Conservation (phyloP, 2,113 vertebrate species). For the Rousettus leschenaultii region DNA sequence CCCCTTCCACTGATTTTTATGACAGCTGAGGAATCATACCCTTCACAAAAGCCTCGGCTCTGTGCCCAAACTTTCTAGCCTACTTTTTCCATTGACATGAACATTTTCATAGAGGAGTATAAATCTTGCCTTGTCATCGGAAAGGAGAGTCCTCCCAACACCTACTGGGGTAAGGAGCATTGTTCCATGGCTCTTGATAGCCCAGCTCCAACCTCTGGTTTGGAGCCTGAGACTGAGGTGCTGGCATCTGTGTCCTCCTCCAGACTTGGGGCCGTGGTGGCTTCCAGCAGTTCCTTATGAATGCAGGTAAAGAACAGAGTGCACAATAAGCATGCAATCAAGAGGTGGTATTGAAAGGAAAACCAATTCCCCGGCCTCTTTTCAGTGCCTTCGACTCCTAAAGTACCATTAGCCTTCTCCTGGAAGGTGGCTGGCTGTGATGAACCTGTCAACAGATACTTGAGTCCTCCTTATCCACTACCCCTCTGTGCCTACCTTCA, state of each 20-base stretch:
- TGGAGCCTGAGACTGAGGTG: background rate
- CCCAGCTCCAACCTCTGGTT: background rate
- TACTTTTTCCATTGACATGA: background rate
- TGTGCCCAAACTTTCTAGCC: background rate
- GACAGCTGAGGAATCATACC: constrained; percentile 58
- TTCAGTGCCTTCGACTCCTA: background rate
- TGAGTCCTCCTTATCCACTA: background rate
- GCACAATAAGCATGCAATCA: fast-evolving
- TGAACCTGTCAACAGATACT: background rate
- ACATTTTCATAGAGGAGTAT: background rate
- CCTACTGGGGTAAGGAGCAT: background rate
- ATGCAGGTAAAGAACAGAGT: fast-evolving
- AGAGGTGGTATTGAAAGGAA: background rate
- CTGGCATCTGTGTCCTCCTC: background rate
- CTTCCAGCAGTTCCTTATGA: background rate
- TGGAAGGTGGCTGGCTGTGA: background rate
- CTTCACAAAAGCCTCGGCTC: constrained; percentile 6
- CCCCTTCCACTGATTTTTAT: constrained; percentile 19
- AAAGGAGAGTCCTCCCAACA: background rate
- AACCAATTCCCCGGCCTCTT: background rate
- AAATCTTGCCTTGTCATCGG: background rate
- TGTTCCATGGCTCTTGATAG: background rate
- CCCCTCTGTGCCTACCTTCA: background rate
- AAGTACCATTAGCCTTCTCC: background rate
- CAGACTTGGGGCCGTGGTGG: background rate